A percentile compares a stretch with the other conserved stretches of the same genome.
Evolutionary conservation across 2,113 vertebrate genomes (phyloP).

Genomic region (Vimba vimba): DNA sequence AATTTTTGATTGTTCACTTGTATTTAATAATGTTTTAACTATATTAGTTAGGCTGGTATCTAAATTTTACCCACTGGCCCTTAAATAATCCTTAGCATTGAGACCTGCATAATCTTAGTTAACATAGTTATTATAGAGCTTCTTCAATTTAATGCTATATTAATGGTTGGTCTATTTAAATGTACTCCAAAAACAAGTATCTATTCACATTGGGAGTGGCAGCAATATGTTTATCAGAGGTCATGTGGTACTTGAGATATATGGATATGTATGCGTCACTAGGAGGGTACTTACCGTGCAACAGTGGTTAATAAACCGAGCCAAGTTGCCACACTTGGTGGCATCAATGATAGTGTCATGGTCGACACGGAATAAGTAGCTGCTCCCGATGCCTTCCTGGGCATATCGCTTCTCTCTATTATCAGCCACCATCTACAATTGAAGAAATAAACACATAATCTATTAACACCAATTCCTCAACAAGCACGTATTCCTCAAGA

Average conservation of each 20-base stretch:
- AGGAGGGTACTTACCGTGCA: constrained; percentile 83
- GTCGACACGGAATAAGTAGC: constrained; percentile 92
- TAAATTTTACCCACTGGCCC: too few relatives aligned
- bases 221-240: neutral
- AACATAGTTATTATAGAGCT: neutral
- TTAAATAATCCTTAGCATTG: too few relatives aligned
- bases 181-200: too few relatives aligned
- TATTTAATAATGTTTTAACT: neutral
- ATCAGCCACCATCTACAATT: constrained; percentile 87
- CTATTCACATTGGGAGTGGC: neutral
- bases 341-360: constrained; percentile 95
- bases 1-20: neutral
- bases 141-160: neutral
- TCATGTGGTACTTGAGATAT: neutral
- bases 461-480: constrained; percentile 50
- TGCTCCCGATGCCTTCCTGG: constrained; percentile 92
- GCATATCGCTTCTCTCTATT: constrained; percentile 91
- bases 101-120: neutral
- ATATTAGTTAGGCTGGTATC: neutral
- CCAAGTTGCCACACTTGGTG: constrained; percentile 91
- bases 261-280: neutral
- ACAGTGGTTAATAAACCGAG: constrained; percentile 93
- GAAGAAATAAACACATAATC: constrained; percentile 73
- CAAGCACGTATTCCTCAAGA: neutral
- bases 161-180: neutral